A percentile compares a stretch with the other conserved stretches of the same genome.
These are phyloP conservation scores for Brachymystax lenok DNA, from an alignment of 2,797 vertebrate species.

Conservation along the genomic window DNA sequence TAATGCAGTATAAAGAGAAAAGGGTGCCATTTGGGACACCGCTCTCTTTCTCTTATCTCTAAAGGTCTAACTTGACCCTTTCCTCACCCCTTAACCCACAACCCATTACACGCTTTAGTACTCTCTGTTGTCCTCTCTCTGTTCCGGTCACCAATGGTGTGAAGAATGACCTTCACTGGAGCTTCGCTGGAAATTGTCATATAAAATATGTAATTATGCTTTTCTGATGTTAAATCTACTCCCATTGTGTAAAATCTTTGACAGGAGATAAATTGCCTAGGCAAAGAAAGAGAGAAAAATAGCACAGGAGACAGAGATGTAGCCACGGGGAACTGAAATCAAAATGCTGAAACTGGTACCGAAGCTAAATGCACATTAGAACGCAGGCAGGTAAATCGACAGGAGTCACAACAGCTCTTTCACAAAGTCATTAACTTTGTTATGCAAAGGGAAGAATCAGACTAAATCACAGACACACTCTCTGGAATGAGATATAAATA, in stretches of 20 bases:
- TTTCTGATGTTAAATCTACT: constrained; percentile 12
- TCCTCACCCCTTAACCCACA: neutral
- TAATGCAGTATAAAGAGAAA: neutral
- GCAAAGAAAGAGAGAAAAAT: neutral
- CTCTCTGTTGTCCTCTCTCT: neutral
- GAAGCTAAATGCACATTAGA: neutral
- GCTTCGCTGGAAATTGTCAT: constrained; percentile 30
- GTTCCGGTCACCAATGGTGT: constrained; percentile 14
- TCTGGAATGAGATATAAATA: no score
- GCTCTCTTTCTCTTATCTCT: neutral
- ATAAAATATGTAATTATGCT: constrained; percentile 47
- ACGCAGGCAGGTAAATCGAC: neutral
- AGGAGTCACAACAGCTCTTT: neutral
- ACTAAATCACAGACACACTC: neutral
- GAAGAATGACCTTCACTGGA: constrained; percentile 48
- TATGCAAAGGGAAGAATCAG: neutral
- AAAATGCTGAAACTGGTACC: neutral
- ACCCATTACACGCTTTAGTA: neutral
- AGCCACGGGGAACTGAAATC: neutral
- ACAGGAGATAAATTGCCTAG: neutral
- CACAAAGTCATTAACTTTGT: neutral
- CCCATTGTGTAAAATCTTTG: constrained; percentile 6
- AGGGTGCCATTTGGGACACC: neutral
- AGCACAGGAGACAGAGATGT: neutral
- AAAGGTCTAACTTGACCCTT: neutral